These are phyloP conservation scores for Phalacrocorax carbo DNA, from an alignment of 2,113 vertebrate species.

Conservation along the genomic window DNA sequence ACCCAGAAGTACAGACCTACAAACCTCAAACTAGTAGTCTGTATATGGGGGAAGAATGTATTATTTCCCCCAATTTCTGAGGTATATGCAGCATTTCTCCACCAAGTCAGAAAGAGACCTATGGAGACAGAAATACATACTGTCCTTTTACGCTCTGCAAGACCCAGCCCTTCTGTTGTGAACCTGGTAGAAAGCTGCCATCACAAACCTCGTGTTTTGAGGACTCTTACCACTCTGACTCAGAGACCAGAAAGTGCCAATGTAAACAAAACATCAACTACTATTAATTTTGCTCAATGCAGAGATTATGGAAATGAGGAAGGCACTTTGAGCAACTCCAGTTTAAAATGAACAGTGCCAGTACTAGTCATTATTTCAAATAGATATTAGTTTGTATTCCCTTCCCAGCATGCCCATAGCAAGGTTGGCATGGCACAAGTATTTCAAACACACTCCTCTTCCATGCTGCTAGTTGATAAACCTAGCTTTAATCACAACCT, in stretches of 20 bases:
- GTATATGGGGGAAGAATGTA: fast-evolving
- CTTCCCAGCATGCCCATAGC: not conserved
- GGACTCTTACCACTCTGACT: not conserved
- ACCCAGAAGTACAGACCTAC: not conserved
- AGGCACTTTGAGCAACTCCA: not conserved
- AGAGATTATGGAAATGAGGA: not conserved
- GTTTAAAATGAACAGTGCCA: not conserved
- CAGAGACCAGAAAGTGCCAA: not conserved
- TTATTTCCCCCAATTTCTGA: not conserved
- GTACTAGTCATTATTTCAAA: not conserved
- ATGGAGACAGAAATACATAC: not conserved
- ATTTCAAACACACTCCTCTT: not conserved
- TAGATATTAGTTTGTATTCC: not conserved
- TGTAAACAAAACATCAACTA: not conserved
- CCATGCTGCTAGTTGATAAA: not conserved
- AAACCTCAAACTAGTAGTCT: not conserved
- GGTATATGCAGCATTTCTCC: not conserved
- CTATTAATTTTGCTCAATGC: not conserved
- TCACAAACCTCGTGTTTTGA: not conserved
- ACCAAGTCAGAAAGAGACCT: not conserved
- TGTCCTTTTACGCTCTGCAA: not conserved
- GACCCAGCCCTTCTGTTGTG: not conserved
- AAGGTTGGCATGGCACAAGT: not conserved
- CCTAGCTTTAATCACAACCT: not conserved
- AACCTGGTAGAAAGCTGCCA: not conserved